A percentile compares a stretch with the other conserved stretches of the same genome.
Evolutionary conservation across 1,140 invertebrate species (phyloP).

Genomic region (Brevipalpus yothersi): DNA sequence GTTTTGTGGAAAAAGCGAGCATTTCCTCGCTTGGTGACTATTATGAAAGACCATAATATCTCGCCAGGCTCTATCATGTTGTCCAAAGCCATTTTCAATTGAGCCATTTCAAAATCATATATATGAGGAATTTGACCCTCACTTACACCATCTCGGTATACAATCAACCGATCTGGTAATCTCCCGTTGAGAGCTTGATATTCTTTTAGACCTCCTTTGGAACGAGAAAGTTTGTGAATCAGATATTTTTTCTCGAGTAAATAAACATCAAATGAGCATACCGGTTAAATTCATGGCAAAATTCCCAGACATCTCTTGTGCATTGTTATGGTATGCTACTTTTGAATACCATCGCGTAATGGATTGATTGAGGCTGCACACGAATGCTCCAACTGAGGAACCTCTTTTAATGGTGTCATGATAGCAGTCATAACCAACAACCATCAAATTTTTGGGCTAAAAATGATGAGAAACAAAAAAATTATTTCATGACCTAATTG

Average conservation of each 20-base stretch:
- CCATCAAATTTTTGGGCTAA: constrained; percentile 18
- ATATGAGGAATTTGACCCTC: constrained; percentile 24
- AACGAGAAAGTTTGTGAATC: neutral
- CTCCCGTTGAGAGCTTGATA: constrained; percentile 18
- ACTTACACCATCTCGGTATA: constrained; percentile 27
- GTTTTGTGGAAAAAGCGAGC: constrained; percentile 21
- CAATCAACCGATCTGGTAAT: constrained; percentile 21
- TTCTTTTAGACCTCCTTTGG: constrained; percentile 17
- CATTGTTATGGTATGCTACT: constrained; percentile 20
- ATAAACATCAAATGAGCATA: constrained; percentile 13
- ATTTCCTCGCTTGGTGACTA: constrained; percentile 32
- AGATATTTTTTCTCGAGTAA: neutral
- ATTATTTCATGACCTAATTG: too few relatives aligned
- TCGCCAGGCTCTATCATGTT: neutral
- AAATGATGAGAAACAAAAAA: neutral
- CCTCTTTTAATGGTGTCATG: constrained; percentile 18
- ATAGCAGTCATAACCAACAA: constrained; percentile 27
- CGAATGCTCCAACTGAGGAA: constrained; percentile 22
- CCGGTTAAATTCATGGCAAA: constrained; percentile 18
- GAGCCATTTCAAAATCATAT: constrained; percentile 20
- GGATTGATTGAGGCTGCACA: constrained; percentile 22
- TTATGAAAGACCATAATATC: constrained; percentile 5
- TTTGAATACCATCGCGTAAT: constrained; percentile 45
- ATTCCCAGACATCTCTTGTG: constrained; percentile 21
- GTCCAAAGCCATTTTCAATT: constrained; percentile 10